Conservation (phyloP, 2,113 vertebrate species). For the Felis chaus region DNA sequence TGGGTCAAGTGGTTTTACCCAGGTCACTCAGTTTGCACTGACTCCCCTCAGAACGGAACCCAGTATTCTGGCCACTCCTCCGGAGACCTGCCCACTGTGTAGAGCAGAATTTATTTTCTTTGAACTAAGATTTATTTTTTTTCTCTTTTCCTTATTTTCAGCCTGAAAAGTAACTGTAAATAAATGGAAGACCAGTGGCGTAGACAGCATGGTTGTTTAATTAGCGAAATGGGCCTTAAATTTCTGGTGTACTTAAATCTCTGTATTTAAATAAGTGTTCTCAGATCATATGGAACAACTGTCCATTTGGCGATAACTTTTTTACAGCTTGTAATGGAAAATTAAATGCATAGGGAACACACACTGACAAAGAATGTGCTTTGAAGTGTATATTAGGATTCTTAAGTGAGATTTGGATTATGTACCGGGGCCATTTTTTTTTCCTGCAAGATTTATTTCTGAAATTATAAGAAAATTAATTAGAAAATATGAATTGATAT, state of each 20-base stretch:
- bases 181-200: not conserved
- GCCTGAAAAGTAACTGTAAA: slow-evolving; percentile 17
- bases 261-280: slow-evolving; percentile 22
- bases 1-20: not conserved
- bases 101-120: slow-evolving; percentile 1
- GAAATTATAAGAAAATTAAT: slow-evolving; percentile 54
- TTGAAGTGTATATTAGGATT: slow-evolving; percentile 35
- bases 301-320: slow-evolving; percentile 43
- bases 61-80: not conserved
- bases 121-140: slow-evolving; percentile 1
- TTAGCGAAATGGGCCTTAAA: slow-evolving; percentile 25
- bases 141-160: slow-evolving; percentile 26
- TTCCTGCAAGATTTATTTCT: not conserved
- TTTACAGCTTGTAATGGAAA: slow-evolving; percentile 12
- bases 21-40: not conserved
- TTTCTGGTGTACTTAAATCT: slow-evolving; percentile 34
- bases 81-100: not conserved
- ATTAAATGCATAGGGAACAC: slow-evolving; percentile 2
- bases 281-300: not conserved
- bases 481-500: slow-evolving; percentile 38
- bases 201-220: not conserved
- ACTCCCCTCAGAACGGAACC: not conserved
- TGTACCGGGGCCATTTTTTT: not conserved
- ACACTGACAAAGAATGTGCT: slow-evolving; percentile 43
- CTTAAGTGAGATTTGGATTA: slow-evolving; percentile 53